Conservation (phyloP, 1,140 invertebrate genomes). For the Scaptomyza hsui region DNA sequence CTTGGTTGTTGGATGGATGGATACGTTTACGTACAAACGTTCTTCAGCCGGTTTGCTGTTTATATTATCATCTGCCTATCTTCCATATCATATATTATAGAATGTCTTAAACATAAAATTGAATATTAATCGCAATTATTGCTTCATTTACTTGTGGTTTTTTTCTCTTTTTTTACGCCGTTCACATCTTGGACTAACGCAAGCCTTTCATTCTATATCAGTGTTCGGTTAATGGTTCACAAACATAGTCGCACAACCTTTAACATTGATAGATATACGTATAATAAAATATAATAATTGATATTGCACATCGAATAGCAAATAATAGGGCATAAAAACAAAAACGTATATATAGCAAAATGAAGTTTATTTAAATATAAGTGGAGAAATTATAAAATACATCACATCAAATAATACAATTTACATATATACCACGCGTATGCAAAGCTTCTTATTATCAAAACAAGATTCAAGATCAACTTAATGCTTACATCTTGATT, state of each 20-base stretch:
- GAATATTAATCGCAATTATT: slow-evolving; percentile 74
- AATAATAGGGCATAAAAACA: slow-evolving; percentile 22
- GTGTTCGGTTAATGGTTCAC: slow-evolving; percentile 68
- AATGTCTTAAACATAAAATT: slow-evolving; percentile 76
- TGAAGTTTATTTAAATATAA: slow-evolving; percentile 69
- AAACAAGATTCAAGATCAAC: slow-evolving; percentile 40
- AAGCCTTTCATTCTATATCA: slow-evolving; percentile 43
- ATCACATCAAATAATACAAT: slow-evolving; percentile 82
- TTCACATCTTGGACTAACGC: slow-evolving; percentile 54
- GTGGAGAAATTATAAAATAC: slow-evolving; percentile 78
- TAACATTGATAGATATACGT: slow-evolving; percentile 59
- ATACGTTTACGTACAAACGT: slow-evolving; percentile 77
- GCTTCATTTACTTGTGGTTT: slow-evolving; percentile 56
- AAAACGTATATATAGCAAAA: slow-evolving; percentile 54
- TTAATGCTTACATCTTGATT: slow-evolving; percentile 12
- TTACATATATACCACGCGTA: slow-evolving; percentile 58
- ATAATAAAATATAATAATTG: slow-evolving; percentile 31
- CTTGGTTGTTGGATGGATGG: slow-evolving; percentile 77
- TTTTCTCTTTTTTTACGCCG: slow-evolving; percentile 10
- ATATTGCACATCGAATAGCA: slow-evolving; percentile 60
- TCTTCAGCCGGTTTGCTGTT: slow-evolving; percentile 45
- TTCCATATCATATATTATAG: slow-evolving; percentile 34
- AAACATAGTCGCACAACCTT: slow-evolving; percentile 77
- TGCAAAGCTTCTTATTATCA: slow-evolving; percentile 37
- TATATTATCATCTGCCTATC: slow-evolving; percentile 20